Conservation (phyloP, 2,113 vertebrate species). For the Lampris megalopsis region DNA sequence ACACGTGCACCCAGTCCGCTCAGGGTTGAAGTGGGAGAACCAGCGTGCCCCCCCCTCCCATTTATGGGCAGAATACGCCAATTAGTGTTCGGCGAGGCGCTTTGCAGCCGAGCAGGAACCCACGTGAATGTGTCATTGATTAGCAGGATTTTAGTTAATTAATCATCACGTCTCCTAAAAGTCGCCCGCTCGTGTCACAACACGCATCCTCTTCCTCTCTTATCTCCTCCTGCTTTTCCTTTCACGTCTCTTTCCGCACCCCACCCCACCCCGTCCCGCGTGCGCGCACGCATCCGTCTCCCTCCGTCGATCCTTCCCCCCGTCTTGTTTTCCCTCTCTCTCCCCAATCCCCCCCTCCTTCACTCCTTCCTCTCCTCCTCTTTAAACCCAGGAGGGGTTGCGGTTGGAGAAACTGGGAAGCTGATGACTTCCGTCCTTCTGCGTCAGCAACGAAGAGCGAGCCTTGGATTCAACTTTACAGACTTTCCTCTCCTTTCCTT, state of each 20-base stretch:
- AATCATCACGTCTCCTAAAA: conserved; percentile 85
- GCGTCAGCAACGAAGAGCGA: conserved; percentile 33
- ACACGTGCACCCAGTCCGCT: conserved; percentile 17
- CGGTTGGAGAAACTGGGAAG: conserved; percentile 62
- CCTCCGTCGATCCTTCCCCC: conserved; percentile 63
- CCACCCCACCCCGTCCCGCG: too few species aligned
- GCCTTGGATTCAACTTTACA: not conserved
- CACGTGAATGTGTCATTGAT: conserved; percentile 86
- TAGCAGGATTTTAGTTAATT: conserved; percentile 86
- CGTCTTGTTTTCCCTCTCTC: conserved; percentile 60
- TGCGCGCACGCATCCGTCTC: conserved; percentile 75
- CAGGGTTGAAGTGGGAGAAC: conserved; percentile 78
- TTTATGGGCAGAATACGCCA: conserved; percentile 85
- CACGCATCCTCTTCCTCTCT: conserved; percentile 67
- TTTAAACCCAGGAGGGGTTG: conserved; percentile 49
- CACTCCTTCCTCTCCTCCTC: conserved; percentile 40
- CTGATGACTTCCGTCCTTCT: conserved; percentile 56
- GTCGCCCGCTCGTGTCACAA: conserved; percentile 79
- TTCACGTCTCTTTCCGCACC: conserved; percentile 67
- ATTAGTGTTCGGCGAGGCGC: conserved; percentile 75
- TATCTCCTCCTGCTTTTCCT: conserved; percentile 63
- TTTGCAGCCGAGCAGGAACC: conserved; percentile 83
- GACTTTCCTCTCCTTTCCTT: too few species aligned
- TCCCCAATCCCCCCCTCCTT: conserved; percentile 71
- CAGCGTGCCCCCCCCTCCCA: conserved; percentile 81